Evolutionary conservation across 2,888 invertebrate genomes (phyloP), one percentile per base, ranked within the genome.

Genomic region (Erpobdella octoculata): DNA sequence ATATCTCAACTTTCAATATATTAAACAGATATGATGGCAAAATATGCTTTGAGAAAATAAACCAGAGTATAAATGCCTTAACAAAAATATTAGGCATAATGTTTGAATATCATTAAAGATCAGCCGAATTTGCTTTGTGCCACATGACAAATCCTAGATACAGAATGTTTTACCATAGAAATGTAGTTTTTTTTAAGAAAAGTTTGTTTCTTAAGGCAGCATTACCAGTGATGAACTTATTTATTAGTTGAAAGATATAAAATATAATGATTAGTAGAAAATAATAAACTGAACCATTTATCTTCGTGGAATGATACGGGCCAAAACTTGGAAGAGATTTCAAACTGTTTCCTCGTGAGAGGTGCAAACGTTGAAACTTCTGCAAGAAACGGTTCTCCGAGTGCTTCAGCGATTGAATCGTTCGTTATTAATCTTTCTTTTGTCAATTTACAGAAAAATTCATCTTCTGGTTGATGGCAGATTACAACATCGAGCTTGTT

Each of bases 281-380:
- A n/a, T n/a, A n/a, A n/a, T 28, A 21, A 28, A 21, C 35, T 37
- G 18, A 73, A 81, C 81, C 72, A 74, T 77, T 82, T 81, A 71
- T 81, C 79, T 75, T 82, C 81, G 76, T 83, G 81, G 72, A 82
- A 83, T 53, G 77, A 77, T 18, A 79, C 79, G 18, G 83, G 82
- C 83, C 83, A 83, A 74, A 79, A 77, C 33, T 75, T 70, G 9
- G 74, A 72, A 25, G 78, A 73, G 36, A 77, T 76, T 35, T 79
- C 75, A 76, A 76, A 82, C 74, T 83, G 82, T 31, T 72, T 67
- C 25, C 81, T 76, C 4, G 81, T 81, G 36, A 79, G 62, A 0
- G 81, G 80, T 9, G 77, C 72, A 5, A 28, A 48, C n/a, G 68
- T 41, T 9, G 81, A 79, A 15, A 81, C 79, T 72, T 79, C 77